Conservation (phyloP, 1,140 invertebrate species). For the Helicoverpa armigera region DNA sequence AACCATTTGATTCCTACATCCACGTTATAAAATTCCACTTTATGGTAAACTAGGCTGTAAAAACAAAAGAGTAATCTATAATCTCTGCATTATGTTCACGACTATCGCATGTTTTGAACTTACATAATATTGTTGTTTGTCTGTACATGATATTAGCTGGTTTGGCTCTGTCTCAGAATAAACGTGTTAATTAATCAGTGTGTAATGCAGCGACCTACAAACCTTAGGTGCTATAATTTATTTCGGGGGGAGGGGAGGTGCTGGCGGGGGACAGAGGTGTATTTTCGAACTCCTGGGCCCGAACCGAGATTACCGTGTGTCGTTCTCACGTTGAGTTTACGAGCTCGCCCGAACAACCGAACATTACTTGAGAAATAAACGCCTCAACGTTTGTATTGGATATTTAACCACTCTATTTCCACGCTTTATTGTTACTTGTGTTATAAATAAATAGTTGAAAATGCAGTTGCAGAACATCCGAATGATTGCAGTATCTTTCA, state of each 20-base stretch:
- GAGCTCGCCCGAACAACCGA: slow-evolving; percentile 27
- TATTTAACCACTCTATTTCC: slow-evolving; percentile 6
- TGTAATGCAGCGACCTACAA: slow-evolving; percentile 32
- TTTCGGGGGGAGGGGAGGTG: not conserved
- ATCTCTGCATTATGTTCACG: not conserved
- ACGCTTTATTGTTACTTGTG: not conserved
- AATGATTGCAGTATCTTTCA: slow-evolving; percentile 1
- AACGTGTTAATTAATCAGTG: slow-evolving; percentile 43
- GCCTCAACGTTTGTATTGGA: slow-evolving; percentile 9
- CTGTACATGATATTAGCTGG: slow-evolving; percentile 7
- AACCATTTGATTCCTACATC: slow-evolving; percentile 12
- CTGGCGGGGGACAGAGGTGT: slow-evolving; percentile 50
- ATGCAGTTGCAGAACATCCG: not conserved
- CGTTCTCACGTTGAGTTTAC: slow-evolving; percentile 46
- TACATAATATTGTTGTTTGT: slow-evolving; percentile 34
- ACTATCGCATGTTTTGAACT: not conserved
- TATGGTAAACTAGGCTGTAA: not conserved
- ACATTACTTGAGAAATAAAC: slow-evolving; percentile 25
- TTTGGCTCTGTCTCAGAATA: slow-evolving; percentile 41
- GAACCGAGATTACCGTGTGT: slow-evolving; percentile 26
- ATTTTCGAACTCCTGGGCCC: slow-evolving; percentile 61
- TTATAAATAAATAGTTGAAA: slow-evolving; percentile 21
- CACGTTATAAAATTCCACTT: slow-evolving; percentile 13
- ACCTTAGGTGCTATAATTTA: slow-evolving; percentile 43
- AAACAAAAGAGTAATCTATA: slow-evolving; percentile 3